Base-by-base conservation (phyloP, 2,797 vertebrate species). In the Pipistrellus nathusii region DNA sequence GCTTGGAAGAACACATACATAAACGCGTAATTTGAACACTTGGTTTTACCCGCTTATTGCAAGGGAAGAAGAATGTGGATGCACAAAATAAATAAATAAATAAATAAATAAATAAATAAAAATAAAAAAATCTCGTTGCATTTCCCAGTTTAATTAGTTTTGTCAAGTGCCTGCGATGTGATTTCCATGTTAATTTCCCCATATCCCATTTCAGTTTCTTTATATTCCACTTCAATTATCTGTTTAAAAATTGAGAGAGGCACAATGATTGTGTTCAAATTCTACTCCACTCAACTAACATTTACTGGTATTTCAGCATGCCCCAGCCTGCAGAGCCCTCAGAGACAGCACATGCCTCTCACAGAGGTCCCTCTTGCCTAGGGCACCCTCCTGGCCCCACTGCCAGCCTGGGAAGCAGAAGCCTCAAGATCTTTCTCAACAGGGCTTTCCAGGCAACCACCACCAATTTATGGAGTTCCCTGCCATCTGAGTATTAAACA, bases 181-280 rank as follows among this genome's bases (percentile, higher is more conserved):
- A 96, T 80, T 91, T 98, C 95, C 93, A 93, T 93, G 95, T 93
- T 68, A 90, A 96, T 95, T 66, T 57, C 94, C 82, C 69, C 32
- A 82, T 78, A 92, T 96, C 96, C 97, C 88, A 95, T 97, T 96
- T 97, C 89, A 78, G 90, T 96, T 73, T 95, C 95, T 97, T 96
- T 96, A 96, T 95, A 96, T 89, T 92, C 87, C 75, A 93, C 96
- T 97, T 95, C 95, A 96, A 94, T 97, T 97, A 97, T 96, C 95
- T 97, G 94, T 85, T 97, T 97, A 97, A 97, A 96, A 96, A 95
- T 97, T 88, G 85, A 96, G 91, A 96, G 71, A 95, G 85, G 75
- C 90, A 96, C 91, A 93, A 96, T 92, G 75, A 80, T 91, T 93
- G 81, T 92, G 93, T 92, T 97, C 91, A 95, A 95, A 96, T 93